Evolutionary conservation across 2,888 invertebrate species (phyloP).

Genomic region (Perdita meconis): DNA sequence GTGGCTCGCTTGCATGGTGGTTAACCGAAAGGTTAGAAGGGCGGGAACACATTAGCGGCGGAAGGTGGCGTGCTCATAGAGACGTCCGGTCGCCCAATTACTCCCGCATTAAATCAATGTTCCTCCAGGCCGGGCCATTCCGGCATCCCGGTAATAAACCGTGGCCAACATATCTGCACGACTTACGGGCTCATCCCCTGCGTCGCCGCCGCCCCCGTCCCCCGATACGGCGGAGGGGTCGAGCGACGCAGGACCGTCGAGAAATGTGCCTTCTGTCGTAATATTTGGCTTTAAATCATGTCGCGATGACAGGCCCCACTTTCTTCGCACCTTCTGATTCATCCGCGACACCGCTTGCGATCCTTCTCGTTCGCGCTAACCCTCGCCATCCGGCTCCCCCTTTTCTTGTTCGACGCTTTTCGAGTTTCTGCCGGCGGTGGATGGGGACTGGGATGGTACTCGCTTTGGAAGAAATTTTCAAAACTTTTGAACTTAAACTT

Average conservation of each 20-base stretch:
- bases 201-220: slow-evolving; percentile 57
- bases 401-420: slow-evolving; percentile 9
- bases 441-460: not conserved
- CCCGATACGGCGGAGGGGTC: slow-evolving; percentile 33
- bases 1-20: slow-evolving; percentile 66
- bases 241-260: slow-evolving; percentile 65
- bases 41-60: slow-evolving; percentile 74
- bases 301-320: slow-evolving; percentile 80
- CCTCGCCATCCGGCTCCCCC: not conserved
- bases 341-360: slow-evolving; percentile 52
- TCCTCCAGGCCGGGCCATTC: slow-evolving; percentile 75
- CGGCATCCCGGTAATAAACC: slow-evolving; percentile 82
- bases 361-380: not conserved
- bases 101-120: slow-evolving; percentile 84
- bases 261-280: slow-evolving; percentile 83
- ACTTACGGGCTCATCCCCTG: slow-evolving; percentile 70
- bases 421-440: not conserved
- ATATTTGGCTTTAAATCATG: slow-evolving; percentile 85
- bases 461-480: not conserved
- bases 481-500: too few relatives aligned
- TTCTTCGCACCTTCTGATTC: slow-evolving; percentile 72
- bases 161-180: slow-evolving; percentile 80
- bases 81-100: slow-evolving; percentile 83
- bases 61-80: slow-evolving; percentile 79
- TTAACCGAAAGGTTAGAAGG: slow-evolving; percentile 71